Conservation (phyloP, 2,113 vertebrate genomes). For the Genyomyrus donnyi region DNA sequence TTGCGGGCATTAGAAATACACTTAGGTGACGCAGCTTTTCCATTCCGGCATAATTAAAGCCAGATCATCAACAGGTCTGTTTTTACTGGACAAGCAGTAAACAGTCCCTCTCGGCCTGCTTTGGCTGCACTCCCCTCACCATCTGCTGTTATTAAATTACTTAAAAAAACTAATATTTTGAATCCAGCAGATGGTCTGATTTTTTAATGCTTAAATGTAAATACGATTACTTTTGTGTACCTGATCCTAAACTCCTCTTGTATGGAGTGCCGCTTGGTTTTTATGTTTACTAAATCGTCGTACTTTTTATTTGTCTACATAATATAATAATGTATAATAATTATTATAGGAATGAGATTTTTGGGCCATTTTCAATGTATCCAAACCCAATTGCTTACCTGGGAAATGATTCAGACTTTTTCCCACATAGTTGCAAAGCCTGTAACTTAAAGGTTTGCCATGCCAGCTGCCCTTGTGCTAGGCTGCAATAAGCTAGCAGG, state of each 20-base stretch:
- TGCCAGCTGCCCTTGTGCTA: not conserved
- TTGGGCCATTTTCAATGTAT: not conserved
- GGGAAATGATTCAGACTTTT: not conserved
- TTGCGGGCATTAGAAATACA: not conserved
- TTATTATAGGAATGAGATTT: not conserved
- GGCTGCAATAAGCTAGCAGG: not conserved
- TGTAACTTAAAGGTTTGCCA: not conserved
- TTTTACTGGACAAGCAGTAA: slow-evolving; percentile 5
- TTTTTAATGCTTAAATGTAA: not conserved
- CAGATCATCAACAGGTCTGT: slow-evolving; percentile 1
- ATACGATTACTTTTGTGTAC: not conserved
- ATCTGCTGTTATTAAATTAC: not conserved
- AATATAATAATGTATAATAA: not conserved
- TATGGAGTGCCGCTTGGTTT: not conserved
- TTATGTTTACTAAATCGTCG: not conserved
- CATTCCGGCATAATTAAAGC: not conserved
- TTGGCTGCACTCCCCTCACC: not conserved
- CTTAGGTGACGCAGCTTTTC: slow-evolving; percentile 11
- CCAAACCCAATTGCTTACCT: not conserved
- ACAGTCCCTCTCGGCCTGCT: not conserved
- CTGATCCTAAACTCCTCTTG: not conserved
- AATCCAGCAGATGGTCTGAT: slow-evolving; percentile 1
- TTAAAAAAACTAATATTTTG: not conserved
- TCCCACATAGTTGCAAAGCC: not conserved
- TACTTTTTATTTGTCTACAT: not conserved